These are phyloP conservation scores for Malthinus flaveolus DNA, from an alignment of 2,888 invertebrate species.

Conservation along the genomic window DNA sequence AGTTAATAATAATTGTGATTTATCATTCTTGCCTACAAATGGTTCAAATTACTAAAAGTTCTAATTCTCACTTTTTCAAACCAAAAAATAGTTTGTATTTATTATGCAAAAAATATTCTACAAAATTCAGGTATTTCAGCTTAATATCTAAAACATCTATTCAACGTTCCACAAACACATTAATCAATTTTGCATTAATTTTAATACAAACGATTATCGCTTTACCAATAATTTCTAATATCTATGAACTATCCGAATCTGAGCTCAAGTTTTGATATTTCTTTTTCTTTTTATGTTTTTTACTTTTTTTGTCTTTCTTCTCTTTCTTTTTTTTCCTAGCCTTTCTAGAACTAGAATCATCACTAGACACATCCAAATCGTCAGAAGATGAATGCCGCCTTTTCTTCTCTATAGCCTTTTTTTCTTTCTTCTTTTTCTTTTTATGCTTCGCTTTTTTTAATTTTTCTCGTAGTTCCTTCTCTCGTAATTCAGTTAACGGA, in stretches of 20 bases:
- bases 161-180: too few relatives aligned
- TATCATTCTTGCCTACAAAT: too few relatives aligned
- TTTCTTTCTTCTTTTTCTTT: slow-evolving; percentile 58
- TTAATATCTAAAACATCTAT: too few relatives aligned
- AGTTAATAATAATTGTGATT: too few relatives aligned
- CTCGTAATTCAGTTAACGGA: slow-evolving; percentile 77
- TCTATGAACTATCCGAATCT: slow-evolving; percentile 21
- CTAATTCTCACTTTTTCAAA: too few relatives aligned
- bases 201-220: too few relatives aligned
- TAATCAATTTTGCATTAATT: too few relatives aligned
- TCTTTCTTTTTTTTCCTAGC: slow-evolving; percentile 27
- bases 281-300: slow-evolving; percentile 52
- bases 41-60: too few relatives aligned
- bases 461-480: slow-evolving; percentile 75
- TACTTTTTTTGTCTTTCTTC: slow-evolving; percentile 40
- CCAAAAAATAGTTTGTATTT: too few relatives aligned
- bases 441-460: slow-evolving; percentile 65
- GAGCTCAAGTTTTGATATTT: slow-evolving; percentile 43
- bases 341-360: slow-evolving; percentile 21
- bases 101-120: too few relatives aligned
- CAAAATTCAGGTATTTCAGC: too few relatives aligned
- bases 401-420: slow-evolving; percentile 54
- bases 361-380: slow-evolving; percentile 31
- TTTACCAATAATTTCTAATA: neutral
- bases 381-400: slow-evolving; percentile 39